Conservation (phyloP, 2,797 vertebrate genomes). For the Lithobates sylvaticus region DNA sequence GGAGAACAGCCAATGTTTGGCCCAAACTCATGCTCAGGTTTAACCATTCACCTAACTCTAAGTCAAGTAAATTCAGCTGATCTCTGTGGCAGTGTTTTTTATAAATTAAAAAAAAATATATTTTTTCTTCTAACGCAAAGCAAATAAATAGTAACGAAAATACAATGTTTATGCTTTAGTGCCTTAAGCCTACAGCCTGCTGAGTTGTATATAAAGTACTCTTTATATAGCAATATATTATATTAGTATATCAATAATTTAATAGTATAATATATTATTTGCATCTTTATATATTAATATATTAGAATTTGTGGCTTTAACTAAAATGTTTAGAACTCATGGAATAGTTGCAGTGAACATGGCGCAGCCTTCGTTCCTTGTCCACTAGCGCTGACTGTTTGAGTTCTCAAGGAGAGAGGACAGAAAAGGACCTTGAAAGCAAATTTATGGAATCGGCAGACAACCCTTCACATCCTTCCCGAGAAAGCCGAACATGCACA, state of each 20-base stretch:
- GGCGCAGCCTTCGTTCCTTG: not conserved
- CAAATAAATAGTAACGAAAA: not conserved
- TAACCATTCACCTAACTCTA: too few species aligned
- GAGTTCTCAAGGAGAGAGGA: constrained; percentile 41
- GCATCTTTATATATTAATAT: too few species aligned
- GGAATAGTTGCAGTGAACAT: not conserved
- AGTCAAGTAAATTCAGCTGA: too few species aligned
- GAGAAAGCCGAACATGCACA: constrained; percentile 21
- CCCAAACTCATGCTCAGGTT: too few species aligned
- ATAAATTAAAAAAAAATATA: not conserved
- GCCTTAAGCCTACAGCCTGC: too few species aligned
- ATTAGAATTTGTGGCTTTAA: not conserved
- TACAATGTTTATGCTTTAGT: not conserved
- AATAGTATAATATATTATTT: too few species aligned
- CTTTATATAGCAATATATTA: not conserved
- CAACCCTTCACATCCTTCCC: constrained; percentile 41
- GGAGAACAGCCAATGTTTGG: too few species aligned
- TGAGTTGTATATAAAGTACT: not conserved
- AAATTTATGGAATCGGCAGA: constrained; percentile 47
- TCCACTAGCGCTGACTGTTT: not conserved
- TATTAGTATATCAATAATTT: too few species aligned
- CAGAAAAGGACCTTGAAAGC: constrained; percentile 43
- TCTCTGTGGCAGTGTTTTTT: not conserved
- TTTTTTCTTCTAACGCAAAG: not conserved
- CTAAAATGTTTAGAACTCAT: not conserved